Evolutionary conservation across 2,888 invertebrate genomes (phyloP), one percentile per base, ranked within the genome.

Genomic region (Artemia sinica): DNA sequence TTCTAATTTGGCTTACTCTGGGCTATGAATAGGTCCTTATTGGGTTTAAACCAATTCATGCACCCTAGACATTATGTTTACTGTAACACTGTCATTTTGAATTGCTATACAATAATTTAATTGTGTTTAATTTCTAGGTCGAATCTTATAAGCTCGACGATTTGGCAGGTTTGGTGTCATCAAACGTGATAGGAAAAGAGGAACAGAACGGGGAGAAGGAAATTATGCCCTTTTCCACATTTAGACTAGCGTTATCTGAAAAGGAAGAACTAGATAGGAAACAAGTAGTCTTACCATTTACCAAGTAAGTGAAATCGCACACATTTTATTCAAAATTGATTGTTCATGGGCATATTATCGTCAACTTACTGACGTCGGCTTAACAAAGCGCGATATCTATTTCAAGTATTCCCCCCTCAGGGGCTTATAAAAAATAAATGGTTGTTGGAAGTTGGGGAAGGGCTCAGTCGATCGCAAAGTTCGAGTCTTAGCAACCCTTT

Each of bases 261-360:
- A 58, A 58, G 63, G 63, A 58, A 58, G 63, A 58, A 10, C 14
- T 18, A 28, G 63, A 58, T 10, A 58, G 63, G 63, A 58, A 58
- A 58, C 63, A 58, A 58, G 14, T 58, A 28, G 63, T 58, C 63
- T 10, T 58, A 18, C 63, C 63, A 28, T 58, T 18, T 28, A 18
- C 28, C n/a, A 10, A 28, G 63, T 58, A 9, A 58, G 63, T 58
- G n/a, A 8, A 58, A 58, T 4, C 5, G 6, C 41, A 41, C 2
- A 6, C 6, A 41, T 41, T 41, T 41, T 41, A 41, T 5, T 41
- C 41, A 41, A 41, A 1, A 41, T 41, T 41, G 5, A 6, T 4
- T 41, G 2, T 41, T 41, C 6, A 5, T 41, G 41, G 41, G 41
- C 6, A 41, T 41, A 41, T 41, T 41, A 41, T 41, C 5, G 41